A percentile compares a stretch with the other conserved stretches of the same genome.
Conservation (phyloP, 2,888 invertebrate species). For the Chymomyza amoena region DNA sequence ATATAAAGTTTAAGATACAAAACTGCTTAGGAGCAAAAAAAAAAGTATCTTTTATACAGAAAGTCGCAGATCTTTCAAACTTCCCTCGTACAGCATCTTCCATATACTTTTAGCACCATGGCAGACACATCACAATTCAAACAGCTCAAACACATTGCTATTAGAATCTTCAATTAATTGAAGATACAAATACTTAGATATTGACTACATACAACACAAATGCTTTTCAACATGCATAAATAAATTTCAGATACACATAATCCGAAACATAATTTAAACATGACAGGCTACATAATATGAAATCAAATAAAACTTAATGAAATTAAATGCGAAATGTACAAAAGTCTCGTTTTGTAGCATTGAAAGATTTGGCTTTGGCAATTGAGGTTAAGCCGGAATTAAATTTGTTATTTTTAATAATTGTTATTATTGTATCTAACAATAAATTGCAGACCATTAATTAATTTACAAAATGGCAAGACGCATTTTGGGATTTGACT, state of each 20-base stretch:
- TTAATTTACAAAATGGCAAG: constrained; percentile 29
- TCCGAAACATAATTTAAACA: not conserved
- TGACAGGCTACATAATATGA: not conserved
- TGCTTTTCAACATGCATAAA: not conserved
- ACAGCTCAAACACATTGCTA: no score
- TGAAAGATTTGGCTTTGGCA: constrained; percentile 28
- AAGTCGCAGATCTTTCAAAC: no score
- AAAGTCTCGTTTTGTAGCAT: constrained; percentile 55
- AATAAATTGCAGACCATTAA: constrained; percentile 57
- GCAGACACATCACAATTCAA: no score
- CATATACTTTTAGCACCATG: no score
- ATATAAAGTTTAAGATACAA: no score
- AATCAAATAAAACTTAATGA: not conserved
- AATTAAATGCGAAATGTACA: constrained; percentile 9
- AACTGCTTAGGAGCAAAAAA: no score
- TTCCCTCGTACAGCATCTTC: no score
- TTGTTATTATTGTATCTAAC: constrained; percentile 7
- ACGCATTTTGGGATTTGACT: constrained; percentile 15
- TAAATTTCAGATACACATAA: not conserved
- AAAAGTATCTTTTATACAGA: no score
- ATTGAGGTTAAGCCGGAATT: constrained; percentile 42
- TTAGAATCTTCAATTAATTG: no score
- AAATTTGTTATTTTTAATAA: constrained; percentile 29
- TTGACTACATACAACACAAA: not conserved
- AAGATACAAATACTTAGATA: not conserved